Base-by-base conservation (phyloP, 2,888 invertebrate species). In the Crematogaster levior region DNA sequence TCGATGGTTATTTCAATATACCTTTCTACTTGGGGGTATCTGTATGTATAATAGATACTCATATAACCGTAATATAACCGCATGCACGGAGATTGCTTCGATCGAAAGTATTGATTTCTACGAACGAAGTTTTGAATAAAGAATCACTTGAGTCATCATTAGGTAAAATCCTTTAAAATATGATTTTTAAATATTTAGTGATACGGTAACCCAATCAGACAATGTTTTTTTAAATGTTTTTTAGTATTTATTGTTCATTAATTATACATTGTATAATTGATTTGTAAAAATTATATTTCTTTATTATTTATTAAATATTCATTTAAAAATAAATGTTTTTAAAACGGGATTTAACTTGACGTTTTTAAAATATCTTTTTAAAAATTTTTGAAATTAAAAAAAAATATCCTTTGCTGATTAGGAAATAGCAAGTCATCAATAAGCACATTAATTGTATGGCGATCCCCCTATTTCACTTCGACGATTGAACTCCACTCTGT, bases 41-140 rank as follows among this genome's bases (percentile, higher is more conserved):
- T 83, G 86, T 84, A 82, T 84, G 86, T 84, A 83, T 88, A 87
- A 87, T 83, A 84, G 72, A 85, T 85, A 86, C 85, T 86, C 85
- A 88, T 86, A 88, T n/a, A n/a, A 86, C 86, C 86, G 82, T 86
- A 83, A 84, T n/a, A n/a, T n/a, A n/a, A n/a, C 66, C 43, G 80
- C 90, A 85, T 85, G 87, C 84, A 88, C 83, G 72, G 24, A 10
- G 18, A 72, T 72, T 43, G 15, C 43, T n/a, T 53, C 12, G 40
- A 61, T 80, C 40, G 60, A 81, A 58, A 46, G 51, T 24, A 66
- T 9, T n/a, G 10, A 66, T 65, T 80, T 79, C 81, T 74, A 80
- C 21, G 37, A 61, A 68, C 81, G 63, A 77, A 40, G 40, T 65
- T 46, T 56, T 37, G 24, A 56, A 58, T 37, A 27, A 83, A 46